phyloP scores from a whole-genome alignment of 2,113 vertebrate genomes.

The Cryptomyrus ogoouensis region DNA sequence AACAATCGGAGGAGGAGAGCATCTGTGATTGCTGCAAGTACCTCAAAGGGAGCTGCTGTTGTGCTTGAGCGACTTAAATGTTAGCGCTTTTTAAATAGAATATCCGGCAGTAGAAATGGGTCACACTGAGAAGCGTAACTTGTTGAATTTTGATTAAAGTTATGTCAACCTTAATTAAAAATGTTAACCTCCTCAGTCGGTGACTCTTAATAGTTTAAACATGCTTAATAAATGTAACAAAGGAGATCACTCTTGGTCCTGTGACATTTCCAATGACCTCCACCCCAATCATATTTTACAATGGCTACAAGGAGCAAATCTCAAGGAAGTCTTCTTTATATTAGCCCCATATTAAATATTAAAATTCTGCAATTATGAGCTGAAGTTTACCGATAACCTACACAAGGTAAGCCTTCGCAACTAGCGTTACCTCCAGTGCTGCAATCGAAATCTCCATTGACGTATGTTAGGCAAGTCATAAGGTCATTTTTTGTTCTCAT shows the following conservation, averaged over 20 bases:
- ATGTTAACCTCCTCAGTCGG: not conserved
- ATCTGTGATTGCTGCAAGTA: not conserved
- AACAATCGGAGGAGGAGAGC: not conserved
- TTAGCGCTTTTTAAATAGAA: not conserved
- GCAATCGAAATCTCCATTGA: not conserved
- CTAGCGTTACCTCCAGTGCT: not conserved
- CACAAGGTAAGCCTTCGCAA: not conserved
- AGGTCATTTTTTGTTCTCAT: not conserved
- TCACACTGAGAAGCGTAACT: not conserved
- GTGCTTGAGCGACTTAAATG: not conserved
- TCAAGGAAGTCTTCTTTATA: not conserved
- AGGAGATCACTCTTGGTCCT: not conserved
- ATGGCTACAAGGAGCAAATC: not conserved
- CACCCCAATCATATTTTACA: not conserved
- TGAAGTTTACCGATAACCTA: not conserved
- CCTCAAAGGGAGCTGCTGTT: not conserved
- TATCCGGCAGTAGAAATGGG: not conserved
- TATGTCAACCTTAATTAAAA: not conserved
- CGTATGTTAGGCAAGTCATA: not conserved
- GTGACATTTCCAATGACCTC: not conserved
- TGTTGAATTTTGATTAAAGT: not conserved
- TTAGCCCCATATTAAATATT: not conserved
- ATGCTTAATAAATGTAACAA: not conserved
- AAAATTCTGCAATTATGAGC: not conserved
- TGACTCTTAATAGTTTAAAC: not conserved